Percentiles rank a stretch among this genome's conserved stretches.
phyloP scores from a whole-genome alignment of 2,113 vertebrate species.

The Mormyrus lacerda region DNA sequence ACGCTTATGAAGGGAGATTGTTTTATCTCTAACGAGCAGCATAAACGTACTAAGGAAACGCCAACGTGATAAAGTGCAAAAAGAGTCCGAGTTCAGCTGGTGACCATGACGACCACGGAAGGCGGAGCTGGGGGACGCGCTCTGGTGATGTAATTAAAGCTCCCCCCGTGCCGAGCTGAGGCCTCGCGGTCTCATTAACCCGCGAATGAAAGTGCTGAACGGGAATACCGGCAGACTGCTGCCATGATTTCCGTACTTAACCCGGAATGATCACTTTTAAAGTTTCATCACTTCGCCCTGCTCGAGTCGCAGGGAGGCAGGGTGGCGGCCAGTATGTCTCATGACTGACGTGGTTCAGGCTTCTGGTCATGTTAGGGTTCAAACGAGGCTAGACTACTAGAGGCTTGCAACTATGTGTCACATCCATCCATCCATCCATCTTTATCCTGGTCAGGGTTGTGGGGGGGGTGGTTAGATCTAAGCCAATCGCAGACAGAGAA shows the following conservation, averaged over 20 bases:
- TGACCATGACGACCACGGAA: not conserved
- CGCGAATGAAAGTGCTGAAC: not conserved
- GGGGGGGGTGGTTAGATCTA: not conserved
- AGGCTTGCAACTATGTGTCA: not conserved
- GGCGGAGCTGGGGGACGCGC: not conserved
- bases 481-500: not conserved
- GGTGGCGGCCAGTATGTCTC: not conserved
- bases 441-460: not conserved
- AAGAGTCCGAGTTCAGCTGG: not conserved
- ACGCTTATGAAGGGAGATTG: not conserved
- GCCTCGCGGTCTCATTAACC: not conserved
- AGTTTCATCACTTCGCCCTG: not conserved
- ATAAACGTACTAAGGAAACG: not conserved
- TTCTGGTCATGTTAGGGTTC: not conserved
- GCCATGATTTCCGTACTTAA: not conserved
- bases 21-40: not conserved
- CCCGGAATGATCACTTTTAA: not conserved
- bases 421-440: not conserved
- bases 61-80: not conserved
- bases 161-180: not conserved
- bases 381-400: not conserved
- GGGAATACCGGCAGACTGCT: not conserved
- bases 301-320: not conserved
- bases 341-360: not conserved
- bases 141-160: not conserved